Evolutionary conservation across 2,113 vertebrate species (phyloP).

Genomic region (Catharus bicknelli): DNA sequence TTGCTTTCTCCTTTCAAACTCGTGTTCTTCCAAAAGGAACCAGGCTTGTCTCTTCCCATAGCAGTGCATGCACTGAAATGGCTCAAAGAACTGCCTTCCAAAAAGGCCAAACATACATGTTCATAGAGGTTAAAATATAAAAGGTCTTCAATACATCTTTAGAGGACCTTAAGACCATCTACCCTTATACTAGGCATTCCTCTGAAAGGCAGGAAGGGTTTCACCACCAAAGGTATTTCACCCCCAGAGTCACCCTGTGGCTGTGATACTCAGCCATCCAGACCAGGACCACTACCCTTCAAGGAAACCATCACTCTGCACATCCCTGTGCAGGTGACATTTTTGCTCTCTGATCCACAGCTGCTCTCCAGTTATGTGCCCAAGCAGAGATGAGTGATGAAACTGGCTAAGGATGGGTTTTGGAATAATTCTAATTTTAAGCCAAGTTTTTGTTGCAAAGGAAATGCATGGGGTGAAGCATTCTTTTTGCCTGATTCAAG

Average conservation of each 20-base stretch:
- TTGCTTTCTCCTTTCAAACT: slow-evolving; percentile 3
- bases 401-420: background rate
- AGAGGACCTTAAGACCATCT: background rate
- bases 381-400: background rate
- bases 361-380: background rate
- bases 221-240: background rate
- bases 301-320: background rate
- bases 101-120: background rate
- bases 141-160: background rate
- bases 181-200: background rate
- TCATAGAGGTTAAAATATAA: background rate
- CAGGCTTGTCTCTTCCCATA: background rate
- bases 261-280: fast-evolving
- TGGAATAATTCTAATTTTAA: background rate
- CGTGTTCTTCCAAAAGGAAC: background rate
- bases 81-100: background rate
- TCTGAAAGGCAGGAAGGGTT: background rate
- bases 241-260: background rate
- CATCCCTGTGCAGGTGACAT: no score
- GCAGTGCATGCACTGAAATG: fast-evolving
- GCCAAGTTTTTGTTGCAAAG: background rate
- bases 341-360: background rate
- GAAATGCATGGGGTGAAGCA: background rate
- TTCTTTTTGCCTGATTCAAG: background rate
- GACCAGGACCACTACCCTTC: no score